Evolutionary conservation across 2,888 invertebrate genomes (phyloP).

Genomic region (Didymodactylos carnosus): DNA sequence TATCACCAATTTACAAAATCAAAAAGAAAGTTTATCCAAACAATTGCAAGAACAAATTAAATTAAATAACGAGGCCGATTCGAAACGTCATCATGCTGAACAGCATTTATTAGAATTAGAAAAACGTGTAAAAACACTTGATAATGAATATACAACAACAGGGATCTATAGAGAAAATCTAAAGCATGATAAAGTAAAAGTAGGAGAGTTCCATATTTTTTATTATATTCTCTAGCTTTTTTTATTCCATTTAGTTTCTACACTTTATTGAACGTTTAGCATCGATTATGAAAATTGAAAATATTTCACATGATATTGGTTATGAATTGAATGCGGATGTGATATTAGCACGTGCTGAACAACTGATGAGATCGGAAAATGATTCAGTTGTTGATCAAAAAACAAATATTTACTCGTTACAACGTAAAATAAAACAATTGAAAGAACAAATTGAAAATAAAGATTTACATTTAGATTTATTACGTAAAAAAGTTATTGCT

Average conservation of each 20-base stretch:
- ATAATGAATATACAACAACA: constrained; percentile 53
- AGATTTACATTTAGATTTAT: constrained; percentile 68
- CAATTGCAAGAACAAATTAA: constrained; percentile 51
- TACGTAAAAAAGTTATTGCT: constrained; percentile 62
- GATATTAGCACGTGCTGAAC: constrained; percentile 61
- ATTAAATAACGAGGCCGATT: constrained; percentile 46
- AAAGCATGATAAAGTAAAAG: constrained; percentile 53
- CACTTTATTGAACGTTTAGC: constrained; percentile 63
- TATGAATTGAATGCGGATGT: constrained; percentile 64
- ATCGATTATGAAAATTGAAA: constrained; percentile 61
- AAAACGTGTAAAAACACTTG: constrained; percentile 53
- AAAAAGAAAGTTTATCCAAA: constrained; percentile 50
- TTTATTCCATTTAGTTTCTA: constrained; percentile 22
- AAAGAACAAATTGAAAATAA: constrained; percentile 73
- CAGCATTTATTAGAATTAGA: constrained; percentile 55
- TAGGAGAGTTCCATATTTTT: too few relatives aligned
- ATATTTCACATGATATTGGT: constrained; percentile 57
- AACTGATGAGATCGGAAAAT: constrained; percentile 55
- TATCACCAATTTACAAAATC: constrained; percentile 44
- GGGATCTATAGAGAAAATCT: constrained; percentile 53
- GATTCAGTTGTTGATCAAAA: constrained; percentile 66
- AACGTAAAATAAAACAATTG: constrained; percentile 54
- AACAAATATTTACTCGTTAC: constrained; percentile 67
- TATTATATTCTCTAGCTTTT: background rate
- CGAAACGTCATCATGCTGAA: constrained; percentile 49